A percentile compares a stretch with the other conserved stretches of the same genome.
These are phyloP conservation scores for Eolophus roseicapilla DNA, from an alignment of 2,113 vertebrate genomes.

Conservation along the genomic window DNA sequence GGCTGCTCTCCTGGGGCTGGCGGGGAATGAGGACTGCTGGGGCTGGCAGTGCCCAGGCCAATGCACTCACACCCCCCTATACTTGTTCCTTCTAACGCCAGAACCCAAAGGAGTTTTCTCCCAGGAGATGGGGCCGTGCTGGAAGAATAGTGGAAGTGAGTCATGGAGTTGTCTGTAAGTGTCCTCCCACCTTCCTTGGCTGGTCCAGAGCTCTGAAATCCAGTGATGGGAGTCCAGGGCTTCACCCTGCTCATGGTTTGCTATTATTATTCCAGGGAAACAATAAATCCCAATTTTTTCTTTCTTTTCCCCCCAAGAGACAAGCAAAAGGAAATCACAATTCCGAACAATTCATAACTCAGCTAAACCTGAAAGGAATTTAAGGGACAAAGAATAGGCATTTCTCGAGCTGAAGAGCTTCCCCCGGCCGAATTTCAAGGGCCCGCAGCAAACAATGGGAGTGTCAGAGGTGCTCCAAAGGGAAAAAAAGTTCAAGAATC, in stretches of 20 bases:
- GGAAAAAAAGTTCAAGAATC: conserved; percentile 64
- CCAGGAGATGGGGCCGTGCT: background rate
- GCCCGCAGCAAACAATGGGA: conserved; percentile 53
- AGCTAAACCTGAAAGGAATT: conserved; percentile 69
- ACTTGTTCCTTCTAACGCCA: background rate
- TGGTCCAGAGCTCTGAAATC: background rate
- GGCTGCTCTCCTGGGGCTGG: conserved; percentile 20
- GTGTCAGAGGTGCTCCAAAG: conserved; percentile 66
- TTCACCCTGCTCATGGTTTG: background rate
- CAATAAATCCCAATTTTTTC: background rate
- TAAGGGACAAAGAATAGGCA: conserved; percentile 66
- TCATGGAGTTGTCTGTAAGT: background rate
- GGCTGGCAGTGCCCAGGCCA: conserved; percentile 37
- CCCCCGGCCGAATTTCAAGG: conserved; percentile 59
- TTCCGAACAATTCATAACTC: conserved; percentile 61
- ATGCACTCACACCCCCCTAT: background rate
- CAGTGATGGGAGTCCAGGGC: background rate
- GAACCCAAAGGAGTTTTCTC: background rate
- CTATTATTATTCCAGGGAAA: conserved; percentile 23
- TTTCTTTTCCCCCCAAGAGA: background rate
- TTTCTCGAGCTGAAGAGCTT: conserved; percentile 43
- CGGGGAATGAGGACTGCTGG: background rate
- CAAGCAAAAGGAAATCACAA: background rate
- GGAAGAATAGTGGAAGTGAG: background rate
- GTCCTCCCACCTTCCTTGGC: background rate